Base-by-base conservation (phyloP, 2,888 invertebrate genomes). In the Girardia tigrina region DNA sequence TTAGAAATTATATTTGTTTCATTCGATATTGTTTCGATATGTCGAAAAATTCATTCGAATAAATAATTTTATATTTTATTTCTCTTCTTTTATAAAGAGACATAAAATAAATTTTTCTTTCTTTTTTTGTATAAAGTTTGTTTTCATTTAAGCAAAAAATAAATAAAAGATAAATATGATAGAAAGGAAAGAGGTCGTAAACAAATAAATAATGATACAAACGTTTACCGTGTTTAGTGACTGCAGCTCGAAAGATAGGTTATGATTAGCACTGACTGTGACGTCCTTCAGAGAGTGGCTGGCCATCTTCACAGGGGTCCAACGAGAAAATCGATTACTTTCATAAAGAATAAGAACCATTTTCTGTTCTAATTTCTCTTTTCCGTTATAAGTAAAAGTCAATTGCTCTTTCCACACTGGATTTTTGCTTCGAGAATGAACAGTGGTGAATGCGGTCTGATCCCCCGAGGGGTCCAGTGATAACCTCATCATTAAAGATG, bases 391-490 rank as follows among this genome's bases (percentile, higher is more conserved):
- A n/a, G 8, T 56, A 56, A 56, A 56, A 56, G 23, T 20, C 23
- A 56, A 56, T 23, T 56, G 56, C n/a, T 56, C 56, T n/a, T 56
- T 56, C 56, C 56, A 56, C n/a, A 56, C 23, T 23, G 56, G 56
- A 56, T 56, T 56, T 23, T 56, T 56, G n/a, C 56, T 56, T 4
- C 56, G 4, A 8, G 56, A 56, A 56, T 56, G 56, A 12, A 56
- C n/a, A 20, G 56, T 20, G 4, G 56, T 56, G 23, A 56, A 56
- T 6, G 4, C 4, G 4, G 23, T 56, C 23, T 56, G 56, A 56
- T 56, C 56, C 4, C 20, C 4, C 23, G 8, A n/a, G 4, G 56
- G 56, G 23, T 56, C 56, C n/a, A 56, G 56, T 20, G 56, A 56
- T n/a, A 56, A n/a, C 23, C 56, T 56, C 56, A 56, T 56, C 56